phyloP scores from a whole-genome alignment of 1,140 invertebrate genomes.

The Melanaphis sacchari region DNA sequence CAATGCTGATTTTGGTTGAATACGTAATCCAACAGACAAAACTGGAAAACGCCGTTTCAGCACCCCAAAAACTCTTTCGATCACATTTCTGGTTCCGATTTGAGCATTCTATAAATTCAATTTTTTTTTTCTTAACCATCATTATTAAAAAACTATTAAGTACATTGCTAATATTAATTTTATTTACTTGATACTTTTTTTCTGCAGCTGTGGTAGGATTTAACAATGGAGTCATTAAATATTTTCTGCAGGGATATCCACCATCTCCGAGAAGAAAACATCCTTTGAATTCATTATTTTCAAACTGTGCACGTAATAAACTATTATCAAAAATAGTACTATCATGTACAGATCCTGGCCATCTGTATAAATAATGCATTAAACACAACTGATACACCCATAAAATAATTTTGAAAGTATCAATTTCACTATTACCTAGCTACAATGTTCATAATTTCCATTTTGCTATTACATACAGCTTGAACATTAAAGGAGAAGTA shows the following conservation, averaged over 20 bases:
- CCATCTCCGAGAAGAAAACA: constrained; percentile 59
- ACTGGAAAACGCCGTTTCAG: too few relatives aligned
- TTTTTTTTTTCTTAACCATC: too few relatives aligned
- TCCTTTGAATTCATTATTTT: constrained; percentile 59
- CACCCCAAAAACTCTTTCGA: too few relatives aligned
- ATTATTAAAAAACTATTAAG: background rate
- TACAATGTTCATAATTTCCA: constrained; percentile 63
- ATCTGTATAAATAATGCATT: constrained; percentile 54
- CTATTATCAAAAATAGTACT: constrained; percentile 62
- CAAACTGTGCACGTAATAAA: constrained; percentile 59
- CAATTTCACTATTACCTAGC: constrained; percentile 55
- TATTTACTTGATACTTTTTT: constrained; percentile 59
- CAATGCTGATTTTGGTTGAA: too few relatives aligned
- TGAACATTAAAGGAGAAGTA: constrained; percentile 65
- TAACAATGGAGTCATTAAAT: constrained; percentile 57
- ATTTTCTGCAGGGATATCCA: constrained; percentile 55
- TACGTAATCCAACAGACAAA: too few relatives aligned
- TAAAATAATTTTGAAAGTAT: background rate
- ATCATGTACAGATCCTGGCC: constrained; percentile 63
- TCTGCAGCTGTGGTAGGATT: constrained; percentile 38
- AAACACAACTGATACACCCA: background rate
- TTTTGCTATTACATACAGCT: constrained; percentile 62
- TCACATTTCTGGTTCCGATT: too few relatives aligned
- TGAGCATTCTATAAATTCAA: too few relatives aligned
- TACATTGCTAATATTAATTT: constrained; percentile 36